A percentile compares a stretch with the other conserved stretches of the same genome.
Conservation (phyloP, 2,888 invertebrate genomes). For the Caenorhabditis zanzibari region DNA sequence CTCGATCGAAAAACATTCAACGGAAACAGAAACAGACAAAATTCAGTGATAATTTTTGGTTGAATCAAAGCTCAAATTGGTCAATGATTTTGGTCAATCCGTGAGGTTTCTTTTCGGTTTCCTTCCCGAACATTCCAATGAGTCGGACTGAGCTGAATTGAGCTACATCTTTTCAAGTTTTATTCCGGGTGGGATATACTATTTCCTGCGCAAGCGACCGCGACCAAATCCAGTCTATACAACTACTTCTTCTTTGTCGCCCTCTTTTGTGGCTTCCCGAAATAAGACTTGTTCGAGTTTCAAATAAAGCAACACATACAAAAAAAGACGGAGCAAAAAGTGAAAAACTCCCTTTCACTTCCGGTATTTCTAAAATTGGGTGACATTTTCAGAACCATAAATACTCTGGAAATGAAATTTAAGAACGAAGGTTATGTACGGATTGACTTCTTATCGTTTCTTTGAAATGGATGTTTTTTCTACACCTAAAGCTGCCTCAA, state of each 20-base stretch:
- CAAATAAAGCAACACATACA: conserved; percentile 28
- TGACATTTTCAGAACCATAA: conserved; percentile 12
- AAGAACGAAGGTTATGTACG: not conserved
- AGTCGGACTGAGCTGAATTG: conserved; percentile 24
- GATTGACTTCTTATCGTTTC: not conserved
- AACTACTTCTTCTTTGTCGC: conserved; percentile 49
- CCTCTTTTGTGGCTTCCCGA: conserved; percentile 25
- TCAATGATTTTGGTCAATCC: conserved; percentile 33
- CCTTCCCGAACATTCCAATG: conserved; percentile 28
- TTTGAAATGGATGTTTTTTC: no score
- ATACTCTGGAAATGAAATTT: not conserved
- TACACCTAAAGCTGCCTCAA: no score
- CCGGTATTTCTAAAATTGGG: not conserved
- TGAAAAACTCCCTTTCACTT: not conserved
- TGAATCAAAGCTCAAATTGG: conserved; percentile 23
- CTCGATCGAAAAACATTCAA: conserved; percentile 1
- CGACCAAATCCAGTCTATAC: conserved; percentile 46
- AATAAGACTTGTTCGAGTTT: conserved; percentile 44
- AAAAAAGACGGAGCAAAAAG: conserved; percentile 3
- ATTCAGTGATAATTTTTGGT: conserved; percentile 22
- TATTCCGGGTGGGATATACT: conserved; percentile 43
- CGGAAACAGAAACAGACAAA: conserved; percentile 12
- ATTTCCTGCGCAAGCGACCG: conserved; percentile 46
- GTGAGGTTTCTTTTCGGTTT: conserved; percentile 20
- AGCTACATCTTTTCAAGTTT: conserved; percentile 6